Evolutionary conservation across 2,888 invertebrate genomes (phyloP), one percentile per base, ranked within the genome.

Genomic region (Iphiclides podalirius): DNA sequence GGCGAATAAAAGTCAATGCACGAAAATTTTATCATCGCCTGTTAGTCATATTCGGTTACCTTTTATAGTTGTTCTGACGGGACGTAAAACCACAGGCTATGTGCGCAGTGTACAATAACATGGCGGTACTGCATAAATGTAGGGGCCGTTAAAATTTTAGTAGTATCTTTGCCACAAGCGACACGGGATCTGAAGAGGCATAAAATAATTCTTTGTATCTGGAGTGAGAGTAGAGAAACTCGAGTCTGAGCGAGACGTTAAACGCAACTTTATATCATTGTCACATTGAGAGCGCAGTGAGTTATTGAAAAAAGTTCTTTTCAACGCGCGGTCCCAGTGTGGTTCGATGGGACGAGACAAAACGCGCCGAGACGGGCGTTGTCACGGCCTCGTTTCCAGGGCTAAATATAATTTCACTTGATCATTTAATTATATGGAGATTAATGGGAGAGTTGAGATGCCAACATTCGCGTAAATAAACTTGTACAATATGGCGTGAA

Each of bases 391-490:
- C 80, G 70, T 85, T 87, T 84, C 76, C 77, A 75, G 70, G 59
- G 82, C 85, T 86, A 87, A 84, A 87, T 85, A 85, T 86, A 87
- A 79, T 79, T 81, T 87, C 77, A 79, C 83, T 87, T 85, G 85
- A 86, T 86, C 85, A 84, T 87, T 84, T 87, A 83, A 86, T 86
- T 87, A 86, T 85, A 84, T 85, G 78, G 79, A 86, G 86, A 87
- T 87, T 82, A 86, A 87, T 86, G 76, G 77, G 70, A 72, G 67
- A 71, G 70, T 66, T 71, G 70, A 67, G 76, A 82, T 78, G 84
- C 79, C 80, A 81, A 79, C 79, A 70, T 79, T 74, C 61, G 70
- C 75, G 77, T 76, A 79, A 81, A 76, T 79, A 83, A 78, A 79
- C 72, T 73, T 28, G 70, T 70, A 77, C 75, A 66, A 68, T 73